These are phyloP conservation scores for Chaetodon trifascialis DNA, from an alignment of 2,113 vertebrate species.

Conservation along the genomic window DNA sequence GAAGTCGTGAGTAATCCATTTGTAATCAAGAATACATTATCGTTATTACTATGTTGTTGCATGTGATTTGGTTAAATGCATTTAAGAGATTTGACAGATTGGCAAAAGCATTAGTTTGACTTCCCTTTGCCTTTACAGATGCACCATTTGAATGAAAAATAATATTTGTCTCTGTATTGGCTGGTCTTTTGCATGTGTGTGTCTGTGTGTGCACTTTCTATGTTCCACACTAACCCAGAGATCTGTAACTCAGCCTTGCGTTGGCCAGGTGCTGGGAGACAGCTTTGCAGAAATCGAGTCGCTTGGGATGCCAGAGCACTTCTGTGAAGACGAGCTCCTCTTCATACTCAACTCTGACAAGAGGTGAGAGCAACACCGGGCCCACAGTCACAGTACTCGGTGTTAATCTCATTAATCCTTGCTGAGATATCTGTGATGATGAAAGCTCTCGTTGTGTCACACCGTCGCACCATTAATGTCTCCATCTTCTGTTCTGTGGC, in stretches of 20 bases:
- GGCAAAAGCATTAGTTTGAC: background rate
- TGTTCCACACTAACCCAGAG: conserved; percentile 70
- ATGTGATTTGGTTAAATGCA: background rate
- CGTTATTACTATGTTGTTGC: background rate
- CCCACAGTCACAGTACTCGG: background rate
- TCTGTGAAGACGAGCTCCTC: conserved; percentile 97
- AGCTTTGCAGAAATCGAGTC: conserved; percentile 97
- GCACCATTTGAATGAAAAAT: background rate
- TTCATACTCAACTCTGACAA: conserved; percentile 94
- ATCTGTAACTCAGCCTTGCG: conserved; percentile 83
- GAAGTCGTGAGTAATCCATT: conserved; percentile 89
- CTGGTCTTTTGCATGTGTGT: background rate
- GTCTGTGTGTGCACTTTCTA: background rate
- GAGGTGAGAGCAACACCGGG: conserved; percentile 85
- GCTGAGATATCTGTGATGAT: background rate
- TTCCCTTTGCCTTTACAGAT: background rate
- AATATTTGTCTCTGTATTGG: background rate
- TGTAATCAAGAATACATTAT: background rate
- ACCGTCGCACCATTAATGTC: background rate
- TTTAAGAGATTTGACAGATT: background rate
- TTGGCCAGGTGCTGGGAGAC: conserved; percentile 93
- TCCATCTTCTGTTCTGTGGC: conserved; percentile 3
- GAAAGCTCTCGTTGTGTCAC: conserved; percentile 4
- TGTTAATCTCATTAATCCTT: conserved; percentile 17
- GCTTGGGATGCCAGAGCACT: conserved; percentile 93